Percentiles rank a stretch among this genome's conserved stretches.
Evolutionary conservation across 2,797 vertebrate species (phyloP).

Genomic region (Urocyon cinereoargenteus): DNA sequence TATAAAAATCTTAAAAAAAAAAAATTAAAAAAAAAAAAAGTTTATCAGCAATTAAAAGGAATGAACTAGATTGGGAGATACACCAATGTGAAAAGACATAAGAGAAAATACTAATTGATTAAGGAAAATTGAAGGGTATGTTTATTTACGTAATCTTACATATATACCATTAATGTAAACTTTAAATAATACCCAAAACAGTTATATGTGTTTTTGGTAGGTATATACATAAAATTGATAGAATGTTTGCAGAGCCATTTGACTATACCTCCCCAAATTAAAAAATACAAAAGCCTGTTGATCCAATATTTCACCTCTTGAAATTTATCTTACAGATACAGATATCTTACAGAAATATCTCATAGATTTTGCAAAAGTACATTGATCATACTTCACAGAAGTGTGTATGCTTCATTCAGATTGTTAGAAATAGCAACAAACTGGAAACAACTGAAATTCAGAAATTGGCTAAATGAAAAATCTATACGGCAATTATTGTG

Average conservation of each 20-base stretch:
- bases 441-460: slow-evolving; percentile 1
- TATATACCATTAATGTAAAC: background rate
- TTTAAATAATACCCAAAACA: background rate
- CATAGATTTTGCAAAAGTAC: background rate
- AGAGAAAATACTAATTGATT: slow-evolving; percentile 24
- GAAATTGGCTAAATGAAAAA: background rate
- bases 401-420: background rate
- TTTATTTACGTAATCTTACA: background rate
- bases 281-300: background rate
- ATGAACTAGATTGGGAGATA: background rate
- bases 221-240: background rate
- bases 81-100: background rate
- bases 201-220: background rate
- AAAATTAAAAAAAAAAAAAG: no score
- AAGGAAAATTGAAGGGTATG: background rate
- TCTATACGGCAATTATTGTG: background rate
- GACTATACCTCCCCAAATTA: background rate
- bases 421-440: slow-evolving; percentile 25
- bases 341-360: background rate
- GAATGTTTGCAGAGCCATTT: background rate
- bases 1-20: no score
- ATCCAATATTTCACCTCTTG: background rate
- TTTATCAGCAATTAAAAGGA: background rate
- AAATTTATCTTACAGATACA: background rate
- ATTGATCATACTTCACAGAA: background rate